Evolutionary conservation across 2,888 invertebrate genomes (phyloP).

Genomic region (Pristionchus mayeri): DNA sequence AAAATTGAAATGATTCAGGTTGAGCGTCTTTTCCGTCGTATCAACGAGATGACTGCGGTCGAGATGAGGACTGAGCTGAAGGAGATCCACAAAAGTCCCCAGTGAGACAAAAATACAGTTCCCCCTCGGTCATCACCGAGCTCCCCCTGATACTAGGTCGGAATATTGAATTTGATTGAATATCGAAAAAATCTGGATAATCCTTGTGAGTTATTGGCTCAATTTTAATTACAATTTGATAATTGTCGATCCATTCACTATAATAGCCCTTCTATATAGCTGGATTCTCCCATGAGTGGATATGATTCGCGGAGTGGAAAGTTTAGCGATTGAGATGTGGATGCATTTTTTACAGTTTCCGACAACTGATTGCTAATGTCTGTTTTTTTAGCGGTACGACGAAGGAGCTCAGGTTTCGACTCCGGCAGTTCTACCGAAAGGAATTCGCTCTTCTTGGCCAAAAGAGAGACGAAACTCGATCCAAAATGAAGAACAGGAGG

Average conservation of each 20-base stretch:
- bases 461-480: not conserved
- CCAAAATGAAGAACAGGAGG: not conserved
- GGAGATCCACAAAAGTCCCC: slow-evolving; percentile 31
- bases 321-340: too few relatives aligned
- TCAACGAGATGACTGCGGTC: slow-evolving; percentile 41
- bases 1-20: not conserved
- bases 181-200: too few relatives aligned
- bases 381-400: not conserved
- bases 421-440: slow-evolving; percentile 33
- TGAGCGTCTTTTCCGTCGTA: not conserved
- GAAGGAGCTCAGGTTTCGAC: slow-evolving; percentile 12
- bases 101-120: not conserved
- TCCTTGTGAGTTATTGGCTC: too few relatives aligned
- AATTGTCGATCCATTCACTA: too few relatives aligned
- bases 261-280: too few relatives aligned
- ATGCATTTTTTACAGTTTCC: too few relatives aligned
- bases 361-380: not conserved
- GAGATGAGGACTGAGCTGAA: slow-evolving; percentile 26
- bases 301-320: too few relatives aligned
- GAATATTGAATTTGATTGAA: too few relatives aligned
- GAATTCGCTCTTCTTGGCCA: slow-evolving; percentile 18
- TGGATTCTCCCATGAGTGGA: too few relatives aligned
- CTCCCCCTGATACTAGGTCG: too few relatives aligned
- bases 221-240: too few relatives aligned
- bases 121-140: too few relatives aligned